A percentile compares a stretch with the other conserved stretches of the same genome.
These are phyloP conservation scores for Hiodon tergisus DNA, from an alignment of 2,113 vertebrate genomes.

Conservation along the genomic window DNA sequence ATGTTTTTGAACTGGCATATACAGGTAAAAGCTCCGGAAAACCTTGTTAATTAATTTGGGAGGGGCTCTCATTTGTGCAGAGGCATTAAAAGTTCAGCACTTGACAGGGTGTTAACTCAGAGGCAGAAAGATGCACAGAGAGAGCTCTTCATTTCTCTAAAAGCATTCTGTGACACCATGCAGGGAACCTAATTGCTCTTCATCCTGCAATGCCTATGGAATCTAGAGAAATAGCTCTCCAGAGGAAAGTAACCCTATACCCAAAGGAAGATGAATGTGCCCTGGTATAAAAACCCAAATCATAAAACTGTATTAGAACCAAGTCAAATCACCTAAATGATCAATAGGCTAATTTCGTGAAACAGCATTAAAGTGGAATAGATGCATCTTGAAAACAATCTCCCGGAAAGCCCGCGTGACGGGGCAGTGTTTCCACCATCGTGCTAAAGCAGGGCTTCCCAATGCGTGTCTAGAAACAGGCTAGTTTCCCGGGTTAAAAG, in stretches of 20 bases:
- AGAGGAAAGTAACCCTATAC: not conserved
- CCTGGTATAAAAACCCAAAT: not conserved
- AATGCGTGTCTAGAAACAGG: too few species aligned
- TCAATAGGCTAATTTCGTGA: too few species aligned
- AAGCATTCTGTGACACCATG: not conserved
- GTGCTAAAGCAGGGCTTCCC: too few species aligned
- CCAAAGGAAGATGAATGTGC: not conserved
- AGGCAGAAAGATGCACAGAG: too few species aligned
- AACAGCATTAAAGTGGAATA: too few species aligned
- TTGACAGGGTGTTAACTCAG: not conserved
- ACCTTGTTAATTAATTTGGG: conserved; percentile 8
- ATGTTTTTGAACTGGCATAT: not conserved
- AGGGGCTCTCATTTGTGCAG: not conserved
- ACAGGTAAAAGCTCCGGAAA: not conserved
- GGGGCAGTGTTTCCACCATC: too few species aligned
- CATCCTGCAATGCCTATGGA: not conserved
- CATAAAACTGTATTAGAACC: too few species aligned
- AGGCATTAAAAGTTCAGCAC: not conserved
- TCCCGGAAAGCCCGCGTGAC: too few species aligned
- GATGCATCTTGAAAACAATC: too few species aligned
- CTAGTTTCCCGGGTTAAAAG: too few species aligned
- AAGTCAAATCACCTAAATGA: too few species aligned
- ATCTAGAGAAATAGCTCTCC: not conserved
- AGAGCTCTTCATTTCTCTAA: not conserved
- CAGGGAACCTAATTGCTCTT: not conserved